A percentile compares a stretch with the other conserved stretches of the same genome.
Evolutionary conservation across 2,113 vertebrate genomes (phyloP).

Genomic region (Circaetus gallicus): DNA sequence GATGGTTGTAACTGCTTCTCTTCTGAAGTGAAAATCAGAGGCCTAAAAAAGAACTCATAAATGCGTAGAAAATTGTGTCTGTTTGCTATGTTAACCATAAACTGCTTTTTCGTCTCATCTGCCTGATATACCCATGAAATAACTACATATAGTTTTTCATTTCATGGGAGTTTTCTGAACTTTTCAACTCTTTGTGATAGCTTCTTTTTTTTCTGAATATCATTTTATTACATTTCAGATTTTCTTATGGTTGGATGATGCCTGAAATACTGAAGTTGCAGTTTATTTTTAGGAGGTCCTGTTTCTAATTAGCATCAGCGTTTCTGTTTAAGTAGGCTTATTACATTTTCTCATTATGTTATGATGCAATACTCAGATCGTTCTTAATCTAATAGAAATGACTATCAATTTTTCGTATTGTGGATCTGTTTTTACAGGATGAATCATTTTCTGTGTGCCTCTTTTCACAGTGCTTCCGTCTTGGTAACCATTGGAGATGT

Average conservation of each 20-base stretch:
- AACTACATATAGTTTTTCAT: neutral
- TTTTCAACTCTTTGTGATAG: neutral
- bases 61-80: neutral
- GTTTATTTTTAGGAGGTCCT: slow-evolving; percentile 8
- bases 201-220: neutral
- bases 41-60: neutral
- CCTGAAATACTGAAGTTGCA: neutral
- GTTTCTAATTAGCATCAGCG: slow-evolving; percentile 15
- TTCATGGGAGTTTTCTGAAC: neutral
- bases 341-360: neutral
- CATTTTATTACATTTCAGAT: neutral
- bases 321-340: slow-evolving; percentile 8
- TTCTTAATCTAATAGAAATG: neutral
- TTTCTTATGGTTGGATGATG: neutral
- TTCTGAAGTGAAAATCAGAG: neutral
- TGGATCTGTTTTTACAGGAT: neutral
- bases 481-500: neutral
- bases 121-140: neutral
- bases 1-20: neutral
- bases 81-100: neutral
- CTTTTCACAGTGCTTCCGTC: neutral
- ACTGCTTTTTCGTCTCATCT: neutral
- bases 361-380: neutral
- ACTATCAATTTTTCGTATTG: neutral
- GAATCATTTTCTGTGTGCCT: neutral